Conservation (phyloP, 2,797 vertebrate species). For the Typhlichthys subterraneus region DNA sequence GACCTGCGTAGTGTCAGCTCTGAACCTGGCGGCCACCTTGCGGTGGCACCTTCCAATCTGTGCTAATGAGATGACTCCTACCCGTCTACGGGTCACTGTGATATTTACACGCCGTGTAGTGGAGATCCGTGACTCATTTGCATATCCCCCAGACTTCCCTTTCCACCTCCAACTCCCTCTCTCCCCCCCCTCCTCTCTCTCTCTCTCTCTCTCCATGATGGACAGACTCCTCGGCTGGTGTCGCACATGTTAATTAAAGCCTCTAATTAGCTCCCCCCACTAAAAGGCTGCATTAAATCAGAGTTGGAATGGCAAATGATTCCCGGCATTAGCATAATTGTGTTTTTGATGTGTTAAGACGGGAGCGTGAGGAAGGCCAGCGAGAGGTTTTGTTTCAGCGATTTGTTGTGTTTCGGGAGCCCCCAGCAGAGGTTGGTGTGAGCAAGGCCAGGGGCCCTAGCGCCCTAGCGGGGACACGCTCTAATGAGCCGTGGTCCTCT, state of each 20-base stretch:
- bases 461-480: conserved; percentile 59
- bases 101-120: conserved; percentile 71
- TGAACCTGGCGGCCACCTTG: conserved; percentile 52
- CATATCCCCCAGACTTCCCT: conserved; percentile 74
- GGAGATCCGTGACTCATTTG: conserved; percentile 68
- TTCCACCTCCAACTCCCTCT: neutral
- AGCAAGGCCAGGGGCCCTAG: conserved; percentile 49
- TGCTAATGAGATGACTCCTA: conserved; percentile 74
- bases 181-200: conserved; percentile 23
- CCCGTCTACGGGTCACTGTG: conserved; percentile 65
- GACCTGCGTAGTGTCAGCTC: conserved; percentile 33
- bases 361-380: conserved; percentile 71
- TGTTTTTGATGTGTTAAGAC: conserved; percentile 81
- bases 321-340: conserved; percentile 79
- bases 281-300: conserved; percentile 81
- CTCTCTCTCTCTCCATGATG: conserved; percentile 59
- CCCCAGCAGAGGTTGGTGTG: conserved; percentile 55
- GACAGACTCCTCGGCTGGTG: conserved; percentile 74
- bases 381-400: conserved; percentile 66
- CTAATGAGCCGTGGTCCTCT: conserved; percentile 71
- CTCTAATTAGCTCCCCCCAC: conserved; percentile 78
- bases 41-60: conserved; percentile 65
- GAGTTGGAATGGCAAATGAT: conserved; percentile 77
- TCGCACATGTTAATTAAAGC: conserved; percentile 82
- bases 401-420: conserved; percentile 70